Evolutionary conservation across 2,888 invertebrate species (phyloP).

Genomic region (Oegoconia quadripuncta): DNA sequence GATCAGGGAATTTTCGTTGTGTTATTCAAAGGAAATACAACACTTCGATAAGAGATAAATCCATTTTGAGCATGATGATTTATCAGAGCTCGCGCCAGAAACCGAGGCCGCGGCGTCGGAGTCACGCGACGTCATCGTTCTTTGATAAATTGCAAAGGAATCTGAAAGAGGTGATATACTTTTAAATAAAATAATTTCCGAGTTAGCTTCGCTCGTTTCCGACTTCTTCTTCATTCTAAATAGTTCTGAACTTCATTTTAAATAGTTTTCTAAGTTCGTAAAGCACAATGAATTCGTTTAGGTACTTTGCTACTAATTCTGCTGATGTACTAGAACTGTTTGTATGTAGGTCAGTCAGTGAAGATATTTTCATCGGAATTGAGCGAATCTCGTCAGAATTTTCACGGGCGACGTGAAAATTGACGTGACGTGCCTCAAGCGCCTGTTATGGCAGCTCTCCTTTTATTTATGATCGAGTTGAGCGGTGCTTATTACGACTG

Average conservation of each 20-base stretch:
- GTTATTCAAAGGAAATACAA: conserved; percentile 38
- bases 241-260: conserved; percentile 32
- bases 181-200: conserved; percentile 40
- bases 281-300: conserved; percentile 14
- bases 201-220: conserved; percentile 23
- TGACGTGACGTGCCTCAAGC: conserved; percentile 61
- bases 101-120: conserved; percentile 29
- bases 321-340: conserved; percentile 29
- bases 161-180: conserved; percentile 49
- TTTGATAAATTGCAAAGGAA: conserved; percentile 63
- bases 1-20: conserved; percentile 14
- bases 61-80: conserved; percentile 60
- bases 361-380: conserved; percentile 50
- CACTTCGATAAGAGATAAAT: conserved; percentile 53
- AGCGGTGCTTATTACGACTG: conserved; percentile 67
- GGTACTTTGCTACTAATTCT: conserved; percentile 16
- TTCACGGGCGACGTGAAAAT: conserved; percentile 55
- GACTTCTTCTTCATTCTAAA: conserved; percentile 13
- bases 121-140: conserved; percentile 55
- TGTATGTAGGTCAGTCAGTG: conserved; percentile 20
- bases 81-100: conserved; percentile 42
- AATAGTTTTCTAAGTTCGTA: conserved; percentile 8
- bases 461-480: conserved; percentile 72
- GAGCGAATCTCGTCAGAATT: conserved; percentile 44
- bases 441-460: conserved; percentile 56